Percentiles rank a stretch among this genome's conserved stretches.
Evolutionary conservation across 2,888 invertebrate genomes (phyloP).

Genomic region (Bhutanitis thaidina): DNA sequence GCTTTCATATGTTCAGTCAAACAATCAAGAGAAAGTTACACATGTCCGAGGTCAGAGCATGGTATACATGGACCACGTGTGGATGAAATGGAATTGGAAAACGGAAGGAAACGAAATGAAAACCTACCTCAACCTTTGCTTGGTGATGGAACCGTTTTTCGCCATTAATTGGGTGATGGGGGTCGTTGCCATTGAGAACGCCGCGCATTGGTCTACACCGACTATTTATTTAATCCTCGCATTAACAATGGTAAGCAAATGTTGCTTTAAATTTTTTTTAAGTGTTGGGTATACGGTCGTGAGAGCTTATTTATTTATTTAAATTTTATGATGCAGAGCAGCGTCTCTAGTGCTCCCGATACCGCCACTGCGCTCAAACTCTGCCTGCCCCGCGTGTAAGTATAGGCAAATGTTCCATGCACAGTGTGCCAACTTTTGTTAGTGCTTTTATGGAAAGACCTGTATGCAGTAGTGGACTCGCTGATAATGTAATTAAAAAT

Average conservation of each 20-base stretch:
- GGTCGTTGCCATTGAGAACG: constrained; percentile 85
- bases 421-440: too few species aligned
- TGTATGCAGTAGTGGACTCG: too few species aligned
- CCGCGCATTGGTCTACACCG: constrained; percentile 80
- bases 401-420: too few species aligned
- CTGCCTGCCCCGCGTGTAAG: too few species aligned
- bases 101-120: constrained; percentile 80
- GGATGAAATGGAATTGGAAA: constrained; percentile 28
- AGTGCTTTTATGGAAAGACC: too few species aligned
- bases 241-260: constrained; percentile 74
- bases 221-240: constrained; percentile 79
- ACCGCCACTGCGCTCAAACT: too few species aligned
- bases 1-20: constrained; percentile 16
- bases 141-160: constrained; percentile 85
- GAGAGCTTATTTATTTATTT: too few species aligned
- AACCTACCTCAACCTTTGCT: constrained; percentile 80
- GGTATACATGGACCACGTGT: neutral
- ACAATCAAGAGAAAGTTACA: constrained; percentile 31
- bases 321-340: too few species aligned
- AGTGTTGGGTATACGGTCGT: too few species aligned
- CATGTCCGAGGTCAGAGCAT: constrained; percentile 48
- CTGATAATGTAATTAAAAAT: too few species aligned
- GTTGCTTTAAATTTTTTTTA: too few species aligned
- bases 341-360: too few species aligned
- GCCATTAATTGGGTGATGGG: constrained; percentile 88